Conservation (phyloP, 92 coral and sea anemone species). For the Anthopleura xanthogrammica region DNA sequence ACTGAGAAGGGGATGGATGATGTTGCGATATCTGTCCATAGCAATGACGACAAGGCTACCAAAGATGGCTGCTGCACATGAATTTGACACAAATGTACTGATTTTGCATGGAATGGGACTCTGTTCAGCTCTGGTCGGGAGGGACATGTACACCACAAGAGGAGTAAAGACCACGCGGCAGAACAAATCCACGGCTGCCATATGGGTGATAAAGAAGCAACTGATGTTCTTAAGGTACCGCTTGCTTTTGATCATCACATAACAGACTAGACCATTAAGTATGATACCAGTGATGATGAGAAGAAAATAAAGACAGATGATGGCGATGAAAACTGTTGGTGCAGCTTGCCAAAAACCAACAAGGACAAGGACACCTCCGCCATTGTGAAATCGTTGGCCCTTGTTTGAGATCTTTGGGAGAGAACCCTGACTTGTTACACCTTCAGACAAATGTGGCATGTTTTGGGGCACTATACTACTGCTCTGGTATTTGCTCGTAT, state of each 20-base stretch:
- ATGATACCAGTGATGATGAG: slow-evolving; percentile 32
- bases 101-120: slow-evolving; percentile 35
- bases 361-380: neutral
- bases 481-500: neutral
- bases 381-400: neutral
- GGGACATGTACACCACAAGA: slow-evolving; percentile 10
- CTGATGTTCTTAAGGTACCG: slow-evolving; percentile 28
- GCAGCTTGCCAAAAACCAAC: neutral
- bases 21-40: slow-evolving; percentile 51
- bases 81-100: slow-evolving; percentile 16
- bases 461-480: neutral
- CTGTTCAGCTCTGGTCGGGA: neutral
- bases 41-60: slow-evolving; percentile 46
- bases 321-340: neutral
- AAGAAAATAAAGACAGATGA: neutral
- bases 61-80: slow-evolving; percentile 44
- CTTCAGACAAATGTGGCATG: neutral
- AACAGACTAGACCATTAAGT: slow-evolving; percentile 26
- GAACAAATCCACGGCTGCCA: slow-evolving; percentile 23
- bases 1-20: slow-evolving; percentile 40
- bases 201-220: slow-evolving; percentile 30
- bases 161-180: slow-evolving; percentile 29
- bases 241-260: slow-evolving; percentile 29
- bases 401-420: neutral
- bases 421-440: neutral